Conservation (phyloP, 1,140 invertebrate species). For the Temnothorax curvispinosus region DNA sequence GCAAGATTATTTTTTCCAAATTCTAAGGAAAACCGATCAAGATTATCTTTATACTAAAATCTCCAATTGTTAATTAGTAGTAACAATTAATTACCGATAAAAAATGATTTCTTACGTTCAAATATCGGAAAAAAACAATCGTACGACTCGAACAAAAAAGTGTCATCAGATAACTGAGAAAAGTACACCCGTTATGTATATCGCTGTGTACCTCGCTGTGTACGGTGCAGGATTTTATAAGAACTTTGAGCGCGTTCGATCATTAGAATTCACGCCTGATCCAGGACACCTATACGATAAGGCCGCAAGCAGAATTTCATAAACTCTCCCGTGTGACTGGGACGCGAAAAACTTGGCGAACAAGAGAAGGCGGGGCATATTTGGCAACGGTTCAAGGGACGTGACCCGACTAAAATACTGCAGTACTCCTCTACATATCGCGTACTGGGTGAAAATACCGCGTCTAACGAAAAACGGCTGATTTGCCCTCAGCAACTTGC, state of each 20-base stretch:
- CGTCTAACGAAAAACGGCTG: slow-evolving; percentile 55
- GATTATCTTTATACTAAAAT: not conserved
- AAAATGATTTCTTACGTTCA: not conserved
- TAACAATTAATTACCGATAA: not conserved
- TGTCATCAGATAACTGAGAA: not conserved
- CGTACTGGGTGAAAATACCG: slow-evolving; percentile 68
- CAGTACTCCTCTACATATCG: slow-evolving; percentile 69
- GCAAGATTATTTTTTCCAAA: not conserved
- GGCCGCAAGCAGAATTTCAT: slow-evolving; percentile 47
- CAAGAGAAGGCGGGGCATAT: slow-evolving; percentile 47
- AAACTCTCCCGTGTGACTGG: slow-evolving; percentile 21
- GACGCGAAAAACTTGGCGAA: slow-evolving; percentile 57
- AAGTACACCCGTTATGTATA: not conserved
- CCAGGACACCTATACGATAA: slow-evolving; percentile 67
- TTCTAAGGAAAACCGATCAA: not conserved
- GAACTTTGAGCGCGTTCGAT: slow-evolving; percentile 4
- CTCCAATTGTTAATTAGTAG: not conserved
- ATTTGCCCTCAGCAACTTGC: slow-evolving; percentile 30
- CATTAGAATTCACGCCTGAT: slow-evolving; percentile 75
- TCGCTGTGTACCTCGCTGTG: not conserved
- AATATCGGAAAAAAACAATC: not conserved
- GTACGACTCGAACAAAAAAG: not conserved
- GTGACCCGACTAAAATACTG: slow-evolving; percentile 74
- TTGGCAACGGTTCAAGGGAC: slow-evolving; percentile 74
- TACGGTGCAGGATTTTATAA: not conserved